These are phyloP conservation scores for Pterois miles DNA, from an alignment of 2,797 vertebrate genomes.

Conservation along the genomic window DNA sequence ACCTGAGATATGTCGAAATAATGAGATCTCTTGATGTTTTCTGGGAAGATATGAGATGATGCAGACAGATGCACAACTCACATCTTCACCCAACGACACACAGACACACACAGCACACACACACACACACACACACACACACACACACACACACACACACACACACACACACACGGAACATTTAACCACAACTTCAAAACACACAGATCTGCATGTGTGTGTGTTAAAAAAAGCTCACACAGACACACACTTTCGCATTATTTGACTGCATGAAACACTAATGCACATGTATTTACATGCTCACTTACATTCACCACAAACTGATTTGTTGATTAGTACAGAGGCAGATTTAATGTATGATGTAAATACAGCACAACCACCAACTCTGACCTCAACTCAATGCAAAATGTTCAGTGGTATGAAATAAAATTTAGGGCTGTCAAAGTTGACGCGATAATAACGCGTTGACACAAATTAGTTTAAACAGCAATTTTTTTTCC, in stretches of 20 bases:
- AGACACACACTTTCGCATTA: conserved; percentile 25
- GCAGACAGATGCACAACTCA: conserved; percentile 75
- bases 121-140: conserved; percentile 30
- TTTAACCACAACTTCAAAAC: conserved; percentile 74
- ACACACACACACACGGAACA: conserved; percentile 49
- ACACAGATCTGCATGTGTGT: conserved; percentile 53
- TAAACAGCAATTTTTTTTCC: background rate
- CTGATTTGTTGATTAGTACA: conserved; percentile 45
- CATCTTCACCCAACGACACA: conserved; percentile 74
- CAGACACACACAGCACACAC: too few relatives aligned
- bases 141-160: conserved; percentile 41
- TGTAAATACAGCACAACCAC: conserved; percentile 32
- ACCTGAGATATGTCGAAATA: conserved; percentile 82
- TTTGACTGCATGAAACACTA: conserved; percentile 34
- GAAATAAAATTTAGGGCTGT: background rate
- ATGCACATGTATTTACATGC: conserved; percentile 45
- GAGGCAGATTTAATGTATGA: conserved; percentile 17
- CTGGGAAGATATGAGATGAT: conserved; percentile 77
- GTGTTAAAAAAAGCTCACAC: conserved; percentile 38
- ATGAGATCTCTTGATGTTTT: conserved; percentile 87
- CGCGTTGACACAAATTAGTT: background rate
- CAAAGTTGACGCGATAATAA: background rate
- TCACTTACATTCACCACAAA: conserved; percentile 30
- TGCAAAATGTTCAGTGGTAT: background rate
- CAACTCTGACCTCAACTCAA: conserved; percentile 14